Evolutionary conservation across 2,888 invertebrate genomes (phyloP).

Genomic region (Sminthurinus aureus): DNA sequence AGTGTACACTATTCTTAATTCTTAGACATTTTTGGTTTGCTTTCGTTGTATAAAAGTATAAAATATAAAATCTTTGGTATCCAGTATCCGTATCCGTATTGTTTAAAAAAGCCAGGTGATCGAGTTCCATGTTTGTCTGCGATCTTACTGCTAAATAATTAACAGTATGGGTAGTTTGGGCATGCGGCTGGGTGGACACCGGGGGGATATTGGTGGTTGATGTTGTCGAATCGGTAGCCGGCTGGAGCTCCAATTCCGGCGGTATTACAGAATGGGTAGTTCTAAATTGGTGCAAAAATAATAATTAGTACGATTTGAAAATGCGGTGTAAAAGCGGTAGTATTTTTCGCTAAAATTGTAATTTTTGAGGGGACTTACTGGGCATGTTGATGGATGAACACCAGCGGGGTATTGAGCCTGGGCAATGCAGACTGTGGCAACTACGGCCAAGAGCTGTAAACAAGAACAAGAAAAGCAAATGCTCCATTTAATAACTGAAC

Average conservation of each 20-base stretch:
- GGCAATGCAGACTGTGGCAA: slow-evolving; percentile 48
- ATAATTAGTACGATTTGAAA: too few species aligned
- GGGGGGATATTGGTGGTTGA: slow-evolving; percentile 54
- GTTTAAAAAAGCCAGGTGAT: background rate
- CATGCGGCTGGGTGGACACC: slow-evolving; percentile 45
- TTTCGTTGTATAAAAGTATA: background rate
- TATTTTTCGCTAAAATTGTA: too few species aligned
- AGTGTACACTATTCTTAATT: too few species aligned
- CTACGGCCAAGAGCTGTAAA: slow-evolving; percentile 51
- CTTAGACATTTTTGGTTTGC: too few species aligned
- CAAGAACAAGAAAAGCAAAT: slow-evolving; percentile 19
- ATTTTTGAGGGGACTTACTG: slow-evolving; percentile 56
- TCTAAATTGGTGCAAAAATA: slow-evolving; percentile 67
- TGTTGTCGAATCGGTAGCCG: slow-evolving; percentile 55
- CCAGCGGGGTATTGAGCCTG: slow-evolving; percentile 53
- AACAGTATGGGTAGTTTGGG: slow-evolving; percentile 46
- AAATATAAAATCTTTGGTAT: background rate
- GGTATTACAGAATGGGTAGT: slow-evolving; percentile 70
- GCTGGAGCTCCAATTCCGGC: slow-evolving; percentile 47
- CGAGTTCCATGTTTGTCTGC: background rate
- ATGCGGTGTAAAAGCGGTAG: too few species aligned
- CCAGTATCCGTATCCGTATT: too few species aligned
- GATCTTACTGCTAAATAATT: background rate
- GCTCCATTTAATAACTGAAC: background rate
- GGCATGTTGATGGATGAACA: slow-evolving; percentile 66